These are phyloP conservation scores for Ophion ellenae DNA, from an alignment of 2,888 invertebrate genomes.

Conservation along the genomic window DNA sequence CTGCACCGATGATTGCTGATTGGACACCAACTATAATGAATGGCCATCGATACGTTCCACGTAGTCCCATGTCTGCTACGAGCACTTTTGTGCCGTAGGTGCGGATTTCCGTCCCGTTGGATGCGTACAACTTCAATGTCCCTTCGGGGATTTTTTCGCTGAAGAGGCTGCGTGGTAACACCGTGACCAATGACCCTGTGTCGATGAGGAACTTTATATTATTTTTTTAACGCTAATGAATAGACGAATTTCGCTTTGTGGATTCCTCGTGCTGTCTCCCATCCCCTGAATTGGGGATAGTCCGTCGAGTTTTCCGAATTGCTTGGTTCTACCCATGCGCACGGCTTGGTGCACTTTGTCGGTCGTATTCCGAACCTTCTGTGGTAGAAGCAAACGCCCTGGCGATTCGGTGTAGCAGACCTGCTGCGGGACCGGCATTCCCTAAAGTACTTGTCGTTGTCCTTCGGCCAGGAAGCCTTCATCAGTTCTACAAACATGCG, in stretches of 20 bases:
- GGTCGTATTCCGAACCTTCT: not conserved
- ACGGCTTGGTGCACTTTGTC: not conserved
- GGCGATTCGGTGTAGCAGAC: not conserved
- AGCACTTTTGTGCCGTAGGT: conserved; percentile 11
- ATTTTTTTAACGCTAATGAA: not conserved
- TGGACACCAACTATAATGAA: conserved; percentile 37
- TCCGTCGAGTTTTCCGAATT: not conserved
- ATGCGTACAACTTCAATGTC: conserved; percentile 1
- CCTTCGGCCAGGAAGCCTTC: not conserved
- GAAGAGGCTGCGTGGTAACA: too few species aligned
- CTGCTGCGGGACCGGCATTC: not conserved
- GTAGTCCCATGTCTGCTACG: conserved; percentile 16
- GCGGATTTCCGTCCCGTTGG: conserved; percentile 20
- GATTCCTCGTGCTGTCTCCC: not conserved
- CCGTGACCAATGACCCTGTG: too few species aligned
- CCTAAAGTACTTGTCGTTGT: not conserved
- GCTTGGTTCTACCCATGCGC: too few species aligned
- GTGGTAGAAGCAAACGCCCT: not conserved
- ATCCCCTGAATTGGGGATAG: not conserved
- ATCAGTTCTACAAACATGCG: not conserved
- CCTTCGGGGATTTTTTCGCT: too few species aligned
- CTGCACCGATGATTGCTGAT: conserved; percentile 29
- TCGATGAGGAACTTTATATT: too few species aligned
- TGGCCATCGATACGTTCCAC: conserved; percentile 10
- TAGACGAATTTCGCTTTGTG: not conserved